Evolutionary conservation across 2,113 vertebrate species (phyloP), one percentile per base, ranked within the genome.

Genomic region (Scopus umbretta): DNA sequence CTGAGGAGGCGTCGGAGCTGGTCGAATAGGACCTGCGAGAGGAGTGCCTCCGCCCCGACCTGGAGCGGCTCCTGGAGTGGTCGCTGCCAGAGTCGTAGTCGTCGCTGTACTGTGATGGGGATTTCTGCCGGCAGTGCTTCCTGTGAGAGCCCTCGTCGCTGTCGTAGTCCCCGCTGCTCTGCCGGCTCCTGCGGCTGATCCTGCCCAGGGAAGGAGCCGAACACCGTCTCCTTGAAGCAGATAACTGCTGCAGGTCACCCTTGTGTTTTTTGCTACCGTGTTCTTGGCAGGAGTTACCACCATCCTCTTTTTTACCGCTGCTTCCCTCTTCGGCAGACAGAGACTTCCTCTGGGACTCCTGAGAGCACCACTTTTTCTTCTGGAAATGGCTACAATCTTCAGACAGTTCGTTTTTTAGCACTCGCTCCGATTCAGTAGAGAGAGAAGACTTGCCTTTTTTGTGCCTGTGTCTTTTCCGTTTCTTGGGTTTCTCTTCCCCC

Each of bases 1-100:
- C 99, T 0, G 99, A 99, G 74, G 99, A 99, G 5, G 98, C 99
- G 1, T 99, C 99, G 0, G 99, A 99, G 96, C 99, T 99, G 96
- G 97, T 99, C 3, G 99, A 99, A 73, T 99, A 99, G 4, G 99
- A 99, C 61, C 95, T 96, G 17, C 70, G 98, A 4, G 99, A 98
- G 49, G 98, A 98, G 32, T 96, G 98, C 32, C 96, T 95, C 16
- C 96, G 98, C 13, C 98, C 99, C 2, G 98, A 98, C 18, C 97
- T 96, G 1, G 99, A 99, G 36, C 97, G 98, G 96, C 99, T 99
- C 42, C 97, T 97, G 17, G 99, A 99, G 38, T 95, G 98, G 34
- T 99, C 97, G 10, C 98, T 98, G 87, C 97, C 98, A 0, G 99
- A 99, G 65, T 99, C 99, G 13, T 99, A 98, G 10, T 99, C 99